These are phyloP conservation scores for Pseudorectes ferrugineus DNA, from an alignment of 2,113 vertebrate genomes.

Conservation along the genomic window DNA sequence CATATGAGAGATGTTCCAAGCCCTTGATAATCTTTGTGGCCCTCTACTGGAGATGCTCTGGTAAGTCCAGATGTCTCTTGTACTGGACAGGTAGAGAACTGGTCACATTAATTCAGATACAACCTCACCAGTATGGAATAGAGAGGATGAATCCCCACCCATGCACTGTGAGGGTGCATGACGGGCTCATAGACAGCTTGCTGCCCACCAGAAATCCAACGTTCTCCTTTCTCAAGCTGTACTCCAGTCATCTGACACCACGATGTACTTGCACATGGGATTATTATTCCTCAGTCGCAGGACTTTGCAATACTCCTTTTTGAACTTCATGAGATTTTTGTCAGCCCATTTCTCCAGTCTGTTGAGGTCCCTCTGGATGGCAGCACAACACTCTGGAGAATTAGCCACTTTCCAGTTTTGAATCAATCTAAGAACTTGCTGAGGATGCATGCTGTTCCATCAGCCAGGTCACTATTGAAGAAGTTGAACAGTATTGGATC, in stretches of 20 bases:
- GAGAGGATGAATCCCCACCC: neutral
- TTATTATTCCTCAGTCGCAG: neutral
- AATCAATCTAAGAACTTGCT: neutral
- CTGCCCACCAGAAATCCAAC: neutral
- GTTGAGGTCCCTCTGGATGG: neutral
- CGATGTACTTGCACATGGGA: neutral
- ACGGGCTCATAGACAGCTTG: neutral
- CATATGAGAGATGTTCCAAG: neutral
- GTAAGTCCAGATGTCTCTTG: neutral
- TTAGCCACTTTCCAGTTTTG: neutral
- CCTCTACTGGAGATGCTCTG: neutral
- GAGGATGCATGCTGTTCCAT: rapidly evolving
- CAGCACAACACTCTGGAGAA: neutral
- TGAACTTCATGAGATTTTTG: neutral
- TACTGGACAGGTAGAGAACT: no score
- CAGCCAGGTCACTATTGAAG: neutral
- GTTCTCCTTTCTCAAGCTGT: neutral
- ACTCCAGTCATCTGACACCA: neutral
- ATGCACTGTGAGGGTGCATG: no score
- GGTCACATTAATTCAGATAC: neutral
- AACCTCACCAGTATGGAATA: neutral
- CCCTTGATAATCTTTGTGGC: neutral
- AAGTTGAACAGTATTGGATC: neutral
- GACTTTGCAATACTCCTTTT: neutral
- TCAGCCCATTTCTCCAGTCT: neutral